These are phyloP conservation scores for Linnaemya tessellans DNA, from an alignment of 2,888 invertebrate genomes.

Conservation along the genomic window DNA sequence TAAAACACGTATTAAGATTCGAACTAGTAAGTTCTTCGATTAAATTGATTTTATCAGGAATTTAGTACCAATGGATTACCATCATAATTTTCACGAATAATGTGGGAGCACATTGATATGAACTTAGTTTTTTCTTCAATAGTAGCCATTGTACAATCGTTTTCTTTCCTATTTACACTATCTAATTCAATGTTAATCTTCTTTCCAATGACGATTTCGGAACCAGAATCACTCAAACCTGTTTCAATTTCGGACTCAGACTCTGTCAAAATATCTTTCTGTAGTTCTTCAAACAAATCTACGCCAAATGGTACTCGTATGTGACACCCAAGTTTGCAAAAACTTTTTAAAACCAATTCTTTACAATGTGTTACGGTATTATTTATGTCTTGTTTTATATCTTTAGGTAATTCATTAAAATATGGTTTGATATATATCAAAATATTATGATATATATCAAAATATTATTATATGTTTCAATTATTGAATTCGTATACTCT, in stretches of 20 bases:
- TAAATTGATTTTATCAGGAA: constrained; percentile 16
- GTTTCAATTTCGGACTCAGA: background rate
- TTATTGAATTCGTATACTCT: constrained; percentile 29
- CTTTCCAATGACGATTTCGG: background rate
- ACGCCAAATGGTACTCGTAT: constrained; percentile 33
- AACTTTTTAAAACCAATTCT: constrained; percentile 27
- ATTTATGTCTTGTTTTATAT: background rate
- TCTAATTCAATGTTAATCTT: background rate
- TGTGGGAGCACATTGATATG: constrained; percentile 34
- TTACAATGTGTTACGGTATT: constrained; percentile 31
- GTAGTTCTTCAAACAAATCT: constrained; percentile 17
- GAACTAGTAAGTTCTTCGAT: constrained; percentile 5
- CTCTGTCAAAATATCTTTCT: constrained; percentile 19
- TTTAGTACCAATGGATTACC: constrained; percentile 4
- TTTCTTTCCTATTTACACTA: background rate
- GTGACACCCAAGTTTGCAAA: constrained; percentile 28
- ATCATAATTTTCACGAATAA: constrained; percentile 17
- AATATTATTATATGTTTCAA: constrained; percentile 17
- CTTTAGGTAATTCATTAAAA: background rate
- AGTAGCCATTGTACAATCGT: constrained; percentile 24
- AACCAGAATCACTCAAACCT: background rate
- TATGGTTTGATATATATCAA: background rate
- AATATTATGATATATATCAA: no score
- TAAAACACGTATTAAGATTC: no score
- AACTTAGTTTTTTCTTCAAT: constrained; percentile 39